Conservation (phyloP, 2,888 invertebrate species). For the Acanthosepion pharaonis region DNA sequence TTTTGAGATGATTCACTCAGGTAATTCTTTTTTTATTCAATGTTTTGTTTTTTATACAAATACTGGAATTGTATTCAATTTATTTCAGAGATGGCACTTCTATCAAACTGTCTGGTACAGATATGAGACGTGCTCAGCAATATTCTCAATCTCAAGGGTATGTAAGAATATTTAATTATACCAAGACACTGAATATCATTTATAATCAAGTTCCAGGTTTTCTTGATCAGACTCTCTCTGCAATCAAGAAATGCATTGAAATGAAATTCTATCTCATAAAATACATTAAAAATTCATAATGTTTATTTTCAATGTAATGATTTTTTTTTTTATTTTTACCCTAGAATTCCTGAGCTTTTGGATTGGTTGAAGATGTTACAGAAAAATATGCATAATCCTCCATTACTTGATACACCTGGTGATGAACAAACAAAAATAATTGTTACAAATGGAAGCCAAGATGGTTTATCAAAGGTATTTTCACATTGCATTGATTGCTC, state of each 20-base stretch:
- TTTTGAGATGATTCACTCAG: too few species aligned
- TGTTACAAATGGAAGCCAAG: conserved; percentile 85
- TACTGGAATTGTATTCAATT: background rate
- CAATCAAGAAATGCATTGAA: background rate
- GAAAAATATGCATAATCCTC: conserved; percentile 80
- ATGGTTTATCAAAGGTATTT: conserved; percentile 82
- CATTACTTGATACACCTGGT: conserved; percentile 77
- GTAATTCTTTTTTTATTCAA: too few species aligned
- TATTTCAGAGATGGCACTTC: conserved; percentile 65
- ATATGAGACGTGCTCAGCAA: conserved; percentile 81
- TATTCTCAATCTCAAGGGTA: conserved; percentile 85
- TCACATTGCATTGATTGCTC: background rate
- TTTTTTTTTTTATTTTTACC: conserved; percentile 40
- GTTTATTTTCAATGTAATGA: conserved; percentile 34
- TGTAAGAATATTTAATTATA: background rate
- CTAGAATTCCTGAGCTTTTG: conserved; percentile 65
- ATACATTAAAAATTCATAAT: background rate
- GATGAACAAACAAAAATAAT: conserved; percentile 75
- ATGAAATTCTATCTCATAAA: background rate
- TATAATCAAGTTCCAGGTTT: background rate
- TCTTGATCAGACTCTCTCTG: background rate
- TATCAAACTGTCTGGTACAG: conserved; percentile 58
- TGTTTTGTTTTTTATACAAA: too few species aligned
- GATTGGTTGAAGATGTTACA: conserved; percentile 81
- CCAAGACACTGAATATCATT: background rate